Evolutionary conservation across 1,140 invertebrate genomes (phyloP).

Genomic region (Saccostrea glomerata): DNA sequence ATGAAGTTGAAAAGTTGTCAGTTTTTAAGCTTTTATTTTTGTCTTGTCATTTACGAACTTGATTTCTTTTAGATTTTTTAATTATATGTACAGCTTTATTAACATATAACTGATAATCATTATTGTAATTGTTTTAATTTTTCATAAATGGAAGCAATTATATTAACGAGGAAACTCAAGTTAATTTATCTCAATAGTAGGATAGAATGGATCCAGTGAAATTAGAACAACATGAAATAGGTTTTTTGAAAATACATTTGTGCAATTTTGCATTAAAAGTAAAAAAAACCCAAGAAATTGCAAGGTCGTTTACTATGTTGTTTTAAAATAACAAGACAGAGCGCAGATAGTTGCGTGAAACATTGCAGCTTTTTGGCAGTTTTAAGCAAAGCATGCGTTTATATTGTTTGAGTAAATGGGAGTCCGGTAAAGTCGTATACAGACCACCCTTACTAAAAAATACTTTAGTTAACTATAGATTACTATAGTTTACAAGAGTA

Average conservation of each 20-base stretch:
- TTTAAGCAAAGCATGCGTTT: neutral
- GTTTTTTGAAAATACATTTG: neutral
- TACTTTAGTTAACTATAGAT: too few species aligned
- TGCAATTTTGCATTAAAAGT: neutral
- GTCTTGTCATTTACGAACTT: neutral
- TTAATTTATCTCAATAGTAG: neutral
- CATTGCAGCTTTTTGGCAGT: neutral
- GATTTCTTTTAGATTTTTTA: neutral
- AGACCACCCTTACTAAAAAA: too few species aligned
- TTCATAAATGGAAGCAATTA: neutral
- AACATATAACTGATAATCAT: slow-evolving; percentile 2
- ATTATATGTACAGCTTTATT: neutral
- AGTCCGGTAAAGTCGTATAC: too few species aligned
- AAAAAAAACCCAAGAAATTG: neutral
- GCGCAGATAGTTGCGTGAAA: neutral
- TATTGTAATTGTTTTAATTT: neutral
- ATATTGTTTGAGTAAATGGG: neutral
- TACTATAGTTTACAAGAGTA: too few species aligned
- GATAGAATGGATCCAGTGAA: neutral
- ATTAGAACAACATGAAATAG: neutral
- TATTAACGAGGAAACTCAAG: neutral
- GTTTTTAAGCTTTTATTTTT: too few species aligned
- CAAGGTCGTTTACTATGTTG: neutral
- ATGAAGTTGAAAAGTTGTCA: too few species aligned
- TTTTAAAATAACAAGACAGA: neutral